Base-by-base conservation (phyloP, 2,888 invertebrate genomes). In the Unio pictorum region DNA sequence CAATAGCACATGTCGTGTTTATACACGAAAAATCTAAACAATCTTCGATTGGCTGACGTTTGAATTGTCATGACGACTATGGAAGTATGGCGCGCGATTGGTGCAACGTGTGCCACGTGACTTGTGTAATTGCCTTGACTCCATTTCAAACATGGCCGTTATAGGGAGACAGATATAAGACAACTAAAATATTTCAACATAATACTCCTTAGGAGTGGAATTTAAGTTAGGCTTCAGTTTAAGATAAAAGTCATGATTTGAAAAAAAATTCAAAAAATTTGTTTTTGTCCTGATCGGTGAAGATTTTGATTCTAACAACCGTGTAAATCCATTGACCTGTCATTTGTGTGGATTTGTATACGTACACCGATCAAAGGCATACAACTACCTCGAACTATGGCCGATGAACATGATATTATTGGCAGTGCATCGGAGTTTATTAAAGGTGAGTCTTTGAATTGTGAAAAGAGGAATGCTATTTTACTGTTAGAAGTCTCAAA, bases 401-500 rank as follows among this genome's bases (percentile, higher is more conserved):
- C 86, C 58, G 88, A 88, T 78, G 89, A 88, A 75, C 83, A 87
- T 81, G 89, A 89, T 73, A 86, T 90, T 54, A 89, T 89, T 72
- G 89, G 89, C 59, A 89, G 89, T 81, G 89, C 89, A 66, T 89
- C 89, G 34, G 90, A 90, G 76, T 88, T 88, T 72, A 89, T 90
- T 28, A 88, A 86, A 87, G 89, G 89, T 89, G 72, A 80, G 83
- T 60, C 23, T 30, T 34, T 55, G 23, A 18, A 54, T 7, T n/a
- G 18, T 58, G 45, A 45, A 45, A 45, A 11, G 45, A 45, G 11
- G 11, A 8, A 45, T 45, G 45, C 45, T 45, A 45, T 45, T 11
- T 45, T 45, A 34, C 7, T 34, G 34, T 34, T 7, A 8, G 1
- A 34, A 34, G 34, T 34, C 34, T 34, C 34, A 34, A 34, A 34